Evolutionary conservation across 2,888 invertebrate genomes (phyloP).

Genomic region (Cybosia mesomella): DNA sequence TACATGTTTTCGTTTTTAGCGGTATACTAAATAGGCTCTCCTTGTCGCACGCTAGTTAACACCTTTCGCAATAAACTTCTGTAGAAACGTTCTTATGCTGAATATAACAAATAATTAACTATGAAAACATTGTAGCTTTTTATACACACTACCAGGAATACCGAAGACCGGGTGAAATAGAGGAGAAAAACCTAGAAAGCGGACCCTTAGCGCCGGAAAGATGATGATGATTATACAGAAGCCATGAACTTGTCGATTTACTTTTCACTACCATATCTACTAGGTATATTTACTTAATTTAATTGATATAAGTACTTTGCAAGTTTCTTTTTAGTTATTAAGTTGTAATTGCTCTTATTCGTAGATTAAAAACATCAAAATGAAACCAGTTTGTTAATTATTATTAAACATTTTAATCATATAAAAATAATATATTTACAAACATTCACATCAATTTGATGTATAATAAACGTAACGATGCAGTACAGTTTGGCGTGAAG

Average conservation of each 20-base stretch:
- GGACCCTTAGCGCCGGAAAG: background rate
- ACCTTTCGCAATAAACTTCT: constrained; percentile 63
- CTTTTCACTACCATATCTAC: background rate
- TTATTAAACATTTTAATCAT: constrained; percentile 75
- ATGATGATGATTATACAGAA: background rate
- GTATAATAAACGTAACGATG: constrained; percentile 70
- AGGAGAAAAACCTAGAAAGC: background rate
- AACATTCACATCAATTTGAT: constrained; percentile 85
- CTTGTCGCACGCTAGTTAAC: constrained; percentile 64
- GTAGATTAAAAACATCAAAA: background rate
- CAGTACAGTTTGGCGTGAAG: constrained; percentile 69
- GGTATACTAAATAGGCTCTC: constrained; percentile 68
- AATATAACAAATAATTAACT: constrained; percentile 25
- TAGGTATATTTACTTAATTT: background rate
- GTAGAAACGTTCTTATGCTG: constrained; percentile 37
- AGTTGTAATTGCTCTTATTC: too few relatives aligned
- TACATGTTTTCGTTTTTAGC: constrained; percentile 85
- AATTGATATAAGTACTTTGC: background rate
- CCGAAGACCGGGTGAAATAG: background rate
- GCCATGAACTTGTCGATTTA: background rate
- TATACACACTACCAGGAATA: background rate
- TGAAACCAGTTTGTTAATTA: constrained; percentile 48
- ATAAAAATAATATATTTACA: constrained; percentile 86
- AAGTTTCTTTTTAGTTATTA: background rate
- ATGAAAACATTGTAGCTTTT: constrained; percentile 16